Base-by-base conservation (phyloP, 2,797 vertebrate species). In the Acridotheres tristis region DNA sequence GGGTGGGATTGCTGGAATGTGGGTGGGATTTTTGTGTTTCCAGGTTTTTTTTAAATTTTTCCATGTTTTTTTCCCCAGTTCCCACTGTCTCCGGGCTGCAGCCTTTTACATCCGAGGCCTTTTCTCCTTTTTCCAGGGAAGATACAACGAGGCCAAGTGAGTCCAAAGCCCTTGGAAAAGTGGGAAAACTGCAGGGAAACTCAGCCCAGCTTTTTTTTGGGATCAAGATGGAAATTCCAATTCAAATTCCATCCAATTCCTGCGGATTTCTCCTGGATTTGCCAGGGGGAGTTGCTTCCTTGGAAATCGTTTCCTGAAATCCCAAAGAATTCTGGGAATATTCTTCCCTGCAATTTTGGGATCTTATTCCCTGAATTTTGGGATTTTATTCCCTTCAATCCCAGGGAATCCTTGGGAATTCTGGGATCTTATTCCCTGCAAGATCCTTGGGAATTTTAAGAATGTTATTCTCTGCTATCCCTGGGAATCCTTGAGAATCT, bases 111-210 rank as follows among this genome's bases (percentile, higher is more conserved):
- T 99, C 97, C 98, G 99, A 10, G 99, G 99, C 20, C 99, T 99
- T 53, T 98, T 99, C 96, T 99, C 99, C 95, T 99, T 99, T 96
- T 99, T 99, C 93, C 99, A 99, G 97, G 99, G 99, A 86, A 98
- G 99, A 69, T 99, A 99, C 98, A 99, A 99, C 0, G 99, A 99
- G 97, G 99, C 99, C 90, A 99, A 99, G 99, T 99, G 97, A 97
- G 99, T 98, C 85, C 7, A 5, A 34, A 45, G 0, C 3, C 1
- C 3, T 13, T 0, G 48, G 54, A 9, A 65, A 48, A n/a, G 7
- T 2, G 18, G 57, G 17, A 38, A 18, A 38, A 25, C 22, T 11
- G 25, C 4, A 4, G 54, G 45, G 27, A 50, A n/a, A n/a, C 11
- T 9, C 14, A 17, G 7, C 5, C 11, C 6, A 8, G 11, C 1